Evolutionary conservation across 2,797 vertebrate species (phyloP).

Genomic region (Brachymystax lenok): DNA sequence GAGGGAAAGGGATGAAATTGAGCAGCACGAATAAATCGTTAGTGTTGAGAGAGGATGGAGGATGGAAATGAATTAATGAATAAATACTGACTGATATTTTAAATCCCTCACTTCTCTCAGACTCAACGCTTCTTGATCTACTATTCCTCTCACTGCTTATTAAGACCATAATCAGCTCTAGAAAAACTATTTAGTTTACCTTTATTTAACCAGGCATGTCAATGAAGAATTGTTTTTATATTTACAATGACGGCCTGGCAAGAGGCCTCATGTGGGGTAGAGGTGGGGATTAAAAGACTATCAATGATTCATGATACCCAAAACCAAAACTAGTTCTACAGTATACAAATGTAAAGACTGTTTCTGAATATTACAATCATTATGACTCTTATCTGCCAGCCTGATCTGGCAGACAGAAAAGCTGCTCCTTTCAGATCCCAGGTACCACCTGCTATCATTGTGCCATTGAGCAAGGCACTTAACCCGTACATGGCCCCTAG

Average conservation of each 20-base stretch:
- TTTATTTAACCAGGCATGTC: too few species aligned
- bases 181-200: too few species aligned
- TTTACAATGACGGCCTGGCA: too few species aligned
- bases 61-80: not conserved
- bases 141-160: not conserved
- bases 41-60: conserved; percentile 13
- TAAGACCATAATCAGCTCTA: too few species aligned
- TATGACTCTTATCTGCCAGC: not conserved
- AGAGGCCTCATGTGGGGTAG: too few species aligned
- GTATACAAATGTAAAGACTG: not conserved
- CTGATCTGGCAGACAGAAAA: not conserved
- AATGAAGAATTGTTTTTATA: too few species aligned
- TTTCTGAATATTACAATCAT: not conserved
- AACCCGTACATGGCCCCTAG: not conserved
- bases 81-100: not conserved
- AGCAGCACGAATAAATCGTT: conserved; percentile 29
- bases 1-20: conserved; percentile 12
- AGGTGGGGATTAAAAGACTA: too few species aligned
- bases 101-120: not conserved
- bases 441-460: not conserved
- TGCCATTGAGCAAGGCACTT: not conserved
- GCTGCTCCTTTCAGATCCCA: not conserved
- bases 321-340: too few species aligned
- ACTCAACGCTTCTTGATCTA: not conserved
- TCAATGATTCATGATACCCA: too few species aligned